Evolutionary conservation across 2,888 invertebrate genomes (phyloP).

Genomic region (Xanthostigma xanthostigma): DNA sequence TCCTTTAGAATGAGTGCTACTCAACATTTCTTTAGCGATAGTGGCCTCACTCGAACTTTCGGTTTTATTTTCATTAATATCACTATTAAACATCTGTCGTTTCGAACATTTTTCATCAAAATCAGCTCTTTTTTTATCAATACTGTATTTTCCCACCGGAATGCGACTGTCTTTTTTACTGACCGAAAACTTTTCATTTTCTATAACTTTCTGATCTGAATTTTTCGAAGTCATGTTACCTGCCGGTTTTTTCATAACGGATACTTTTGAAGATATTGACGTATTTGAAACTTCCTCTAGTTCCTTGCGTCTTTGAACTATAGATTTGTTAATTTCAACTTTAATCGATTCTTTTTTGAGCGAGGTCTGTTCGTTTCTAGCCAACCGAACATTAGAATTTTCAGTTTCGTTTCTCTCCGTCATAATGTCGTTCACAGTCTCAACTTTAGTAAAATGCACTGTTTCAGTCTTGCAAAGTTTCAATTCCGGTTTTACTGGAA

Average conservation of each 20-base stretch:
- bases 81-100: no score
- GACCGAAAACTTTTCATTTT: neutral
- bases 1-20: conserved; percentile 31
- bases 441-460: neutral
- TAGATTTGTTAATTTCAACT: conserved; percentile 1
- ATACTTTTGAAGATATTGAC: neutral
- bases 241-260: no score
- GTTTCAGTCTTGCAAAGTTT: neutral
- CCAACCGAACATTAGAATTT: conserved; percentile 6
- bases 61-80: neutral
- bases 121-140: neutral
- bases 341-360: conserved; percentile 5
- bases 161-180: neutral
- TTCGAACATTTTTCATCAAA: no score
- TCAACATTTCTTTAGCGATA: neutral
- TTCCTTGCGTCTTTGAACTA: conserved; percentile 2
- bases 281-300: conserved; percentile 1
- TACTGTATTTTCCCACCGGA: neutral
- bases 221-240: no score
- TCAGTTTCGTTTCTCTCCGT: neutral
- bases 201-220: no score
- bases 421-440: neutral
- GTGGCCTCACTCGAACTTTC: neutral
- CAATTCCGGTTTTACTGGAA: conserved; percentile 43
- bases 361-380: conserved; percentile 2